phyloP scores from a whole-genome alignment of 2,888 invertebrate species.

The Quadroppia sp. region DNA sequence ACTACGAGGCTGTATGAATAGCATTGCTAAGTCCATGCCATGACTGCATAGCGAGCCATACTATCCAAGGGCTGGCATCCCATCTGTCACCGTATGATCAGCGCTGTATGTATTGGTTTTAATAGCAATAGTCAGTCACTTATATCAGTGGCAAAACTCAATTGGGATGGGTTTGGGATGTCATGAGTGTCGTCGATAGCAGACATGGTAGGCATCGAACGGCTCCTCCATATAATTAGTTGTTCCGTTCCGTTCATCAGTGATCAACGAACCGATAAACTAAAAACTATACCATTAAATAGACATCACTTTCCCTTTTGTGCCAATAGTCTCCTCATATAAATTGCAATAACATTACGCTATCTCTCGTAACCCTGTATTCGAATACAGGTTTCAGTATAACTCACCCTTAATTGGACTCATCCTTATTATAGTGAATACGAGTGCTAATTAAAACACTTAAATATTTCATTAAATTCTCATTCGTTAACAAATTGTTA shows the following conservation, averaged over 20 bases:
- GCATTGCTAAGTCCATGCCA: neutral
- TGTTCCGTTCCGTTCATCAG: conserved; percentile 3
- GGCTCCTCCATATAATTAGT: conserved; percentile 10
- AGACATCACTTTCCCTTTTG: neutral
- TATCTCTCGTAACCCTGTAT: neutral
- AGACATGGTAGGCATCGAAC: neutral
- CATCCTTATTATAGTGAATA: neutral
- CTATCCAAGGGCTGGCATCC: neutral
- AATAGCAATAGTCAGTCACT: neutral
- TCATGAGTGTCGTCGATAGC: too few relatives aligned
- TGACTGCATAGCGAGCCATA: neutral
- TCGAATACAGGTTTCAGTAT: neutral
- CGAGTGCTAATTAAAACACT: neutral
- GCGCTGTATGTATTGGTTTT: neutral
- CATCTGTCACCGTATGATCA: conserved; percentile 19
- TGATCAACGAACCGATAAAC: neutral
- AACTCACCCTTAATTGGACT: neutral
- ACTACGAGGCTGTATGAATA: neutral
- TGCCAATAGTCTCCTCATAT: neutral
- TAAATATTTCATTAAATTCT: neutral
- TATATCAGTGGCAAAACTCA: conserved; percentile 6
- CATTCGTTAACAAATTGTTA: neutral
- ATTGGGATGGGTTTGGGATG: neutral
- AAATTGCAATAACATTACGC: neutral
- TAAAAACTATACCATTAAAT: neutral